Conservation (phyloP, 1,140 invertebrate species). For the Drosophila nikananu region DNA sequence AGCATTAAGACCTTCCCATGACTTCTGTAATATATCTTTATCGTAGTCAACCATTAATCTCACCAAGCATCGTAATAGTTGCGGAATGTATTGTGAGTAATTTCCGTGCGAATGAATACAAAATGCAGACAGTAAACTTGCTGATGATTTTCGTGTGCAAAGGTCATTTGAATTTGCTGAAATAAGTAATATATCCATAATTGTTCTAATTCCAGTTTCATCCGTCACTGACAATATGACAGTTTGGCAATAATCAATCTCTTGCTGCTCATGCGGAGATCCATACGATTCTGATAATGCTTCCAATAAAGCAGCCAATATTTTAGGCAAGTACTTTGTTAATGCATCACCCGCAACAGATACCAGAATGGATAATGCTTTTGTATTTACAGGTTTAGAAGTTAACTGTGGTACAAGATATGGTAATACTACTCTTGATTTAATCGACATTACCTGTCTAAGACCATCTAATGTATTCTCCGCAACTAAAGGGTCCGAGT, state of each 20-base stretch:
- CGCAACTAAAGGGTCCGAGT: constrained; percentile 90
- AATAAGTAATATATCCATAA: constrained; percentile 96
- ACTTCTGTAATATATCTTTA: constrained; percentile 92
- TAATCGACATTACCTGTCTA: constrained; percentile 98
- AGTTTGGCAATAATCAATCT: constrained; percentile 96
- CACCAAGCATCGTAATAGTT: constrained; percentile 94
- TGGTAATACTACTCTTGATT: constrained; percentile 97
- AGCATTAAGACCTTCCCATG: constrained; percentile 96
- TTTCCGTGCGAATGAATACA: constrained; percentile 95
- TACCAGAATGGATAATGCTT: constrained; percentile 95
- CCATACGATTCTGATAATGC: constrained; percentile 91
- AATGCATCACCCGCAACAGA: constrained; percentile 97
- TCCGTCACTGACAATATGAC: constrained; percentile 96
- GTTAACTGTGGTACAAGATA: constrained; percentile 98
- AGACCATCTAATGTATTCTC: constrained; percentile 97
- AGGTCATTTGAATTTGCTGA: constrained; percentile 89
- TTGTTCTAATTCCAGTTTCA: constrained; percentile 93
- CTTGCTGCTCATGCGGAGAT: constrained; percentile 89
- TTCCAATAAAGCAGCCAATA: constrained; percentile 95
- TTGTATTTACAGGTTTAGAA: constrained; percentile 94
- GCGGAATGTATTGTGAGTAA: constrained; percentile 94
- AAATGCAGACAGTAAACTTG: constrained; percentile 95
- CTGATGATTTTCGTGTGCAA: constrained; percentile 91
- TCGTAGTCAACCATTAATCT: constrained; percentile 93
- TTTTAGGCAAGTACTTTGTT: constrained; percentile 95